phyloP scores from a whole-genome alignment of 2,888 invertebrate genomes.

The Eudemis profundana region DNA sequence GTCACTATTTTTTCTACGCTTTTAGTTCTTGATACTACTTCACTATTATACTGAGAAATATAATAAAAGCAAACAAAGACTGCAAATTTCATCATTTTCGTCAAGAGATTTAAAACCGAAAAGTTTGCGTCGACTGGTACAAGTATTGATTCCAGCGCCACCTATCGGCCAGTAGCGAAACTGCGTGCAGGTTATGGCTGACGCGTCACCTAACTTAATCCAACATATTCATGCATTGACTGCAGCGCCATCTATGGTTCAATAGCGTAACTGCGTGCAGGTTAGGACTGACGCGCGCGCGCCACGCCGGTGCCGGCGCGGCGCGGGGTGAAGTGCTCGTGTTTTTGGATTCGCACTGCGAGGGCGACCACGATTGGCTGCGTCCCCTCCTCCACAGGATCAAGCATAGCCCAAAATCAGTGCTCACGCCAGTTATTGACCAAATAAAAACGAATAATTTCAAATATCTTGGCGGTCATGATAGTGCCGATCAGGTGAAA shows the following conservation, averaged over 20 bases:
- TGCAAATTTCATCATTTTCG: too few species aligned
- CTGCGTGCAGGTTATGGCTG: not conserved
- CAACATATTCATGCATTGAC: not conserved
- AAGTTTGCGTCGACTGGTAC: not conserved
- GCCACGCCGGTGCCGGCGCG: slow-evolving; percentile 90
- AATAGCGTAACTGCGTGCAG: slow-evolving; percentile 4
- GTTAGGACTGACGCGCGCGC: slow-evolving; percentile 85
- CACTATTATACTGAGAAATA: too few species aligned
- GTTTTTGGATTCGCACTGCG: slow-evolving; percentile 96
- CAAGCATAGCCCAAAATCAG: slow-evolving; percentile 87
- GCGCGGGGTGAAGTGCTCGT: slow-evolving; percentile 91
- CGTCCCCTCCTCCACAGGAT: slow-evolving; percentile 95
- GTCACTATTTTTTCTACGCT: too few species aligned
- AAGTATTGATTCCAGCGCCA: slow-evolving; percentile 14
- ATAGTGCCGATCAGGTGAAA: slow-evolving; percentile 60
- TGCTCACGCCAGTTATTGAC: slow-evolving; percentile 97
- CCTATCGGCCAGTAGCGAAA: not conserved
- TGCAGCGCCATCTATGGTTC: slow-evolving; percentile 14
- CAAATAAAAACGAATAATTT: slow-evolving; percentile 91
- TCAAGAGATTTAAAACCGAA: too few species aligned
- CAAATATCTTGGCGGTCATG: slow-evolving; percentile 59
- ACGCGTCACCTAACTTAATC: too few species aligned
- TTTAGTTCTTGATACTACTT: too few species aligned
- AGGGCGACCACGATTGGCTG: slow-evolving; percentile 91
- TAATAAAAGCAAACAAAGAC: too few species aligned